Percentiles rank a stretch among this genome's conserved stretches.
These are phyloP conservation scores for Jacana jacana DNA, from an alignment of 2,113 vertebrate genomes.

Conservation along the genomic window DNA sequence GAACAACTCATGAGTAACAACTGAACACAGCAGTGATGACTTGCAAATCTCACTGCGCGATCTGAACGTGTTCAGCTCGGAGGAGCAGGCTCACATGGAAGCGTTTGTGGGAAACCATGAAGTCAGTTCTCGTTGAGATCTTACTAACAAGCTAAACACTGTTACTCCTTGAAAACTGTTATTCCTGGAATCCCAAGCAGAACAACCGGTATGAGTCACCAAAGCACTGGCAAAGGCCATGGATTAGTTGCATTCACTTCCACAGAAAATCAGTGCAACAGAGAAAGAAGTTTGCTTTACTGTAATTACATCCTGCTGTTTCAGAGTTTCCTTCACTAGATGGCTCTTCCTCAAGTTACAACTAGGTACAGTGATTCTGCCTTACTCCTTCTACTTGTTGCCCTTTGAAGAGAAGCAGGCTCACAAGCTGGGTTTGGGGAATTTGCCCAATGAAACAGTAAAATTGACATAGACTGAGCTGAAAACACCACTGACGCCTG, in stretches of 20 bases:
- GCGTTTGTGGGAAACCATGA: background rate
- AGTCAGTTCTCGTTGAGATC: background rate
- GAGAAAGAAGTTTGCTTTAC: background rate
- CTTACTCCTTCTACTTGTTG: background rate
- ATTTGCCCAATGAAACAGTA: background rate
- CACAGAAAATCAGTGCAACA: background rate
- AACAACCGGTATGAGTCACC: background rate
- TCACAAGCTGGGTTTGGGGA: background rate
- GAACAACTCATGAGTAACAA: background rate
- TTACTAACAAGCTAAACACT: background rate
- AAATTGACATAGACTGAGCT: background rate
- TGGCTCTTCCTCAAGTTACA: background rate
- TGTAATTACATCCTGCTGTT: background rate
- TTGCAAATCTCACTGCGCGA: background rate
- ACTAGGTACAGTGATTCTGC: background rate
- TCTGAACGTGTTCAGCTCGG: background rate
- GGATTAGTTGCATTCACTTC: background rate
- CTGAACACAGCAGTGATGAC: background rate
- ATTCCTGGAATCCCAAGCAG: slow-evolving; percentile 3
- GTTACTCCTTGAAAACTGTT: background rate
- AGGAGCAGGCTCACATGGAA: background rate
- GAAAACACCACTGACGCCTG: background rate
- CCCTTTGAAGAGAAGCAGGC: background rate
- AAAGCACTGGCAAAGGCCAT: background rate
- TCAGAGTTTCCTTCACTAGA: background rate